Base-by-base conservation (phyloP, 2,888 invertebrate genomes). In the Xylocampa areola region DNA sequence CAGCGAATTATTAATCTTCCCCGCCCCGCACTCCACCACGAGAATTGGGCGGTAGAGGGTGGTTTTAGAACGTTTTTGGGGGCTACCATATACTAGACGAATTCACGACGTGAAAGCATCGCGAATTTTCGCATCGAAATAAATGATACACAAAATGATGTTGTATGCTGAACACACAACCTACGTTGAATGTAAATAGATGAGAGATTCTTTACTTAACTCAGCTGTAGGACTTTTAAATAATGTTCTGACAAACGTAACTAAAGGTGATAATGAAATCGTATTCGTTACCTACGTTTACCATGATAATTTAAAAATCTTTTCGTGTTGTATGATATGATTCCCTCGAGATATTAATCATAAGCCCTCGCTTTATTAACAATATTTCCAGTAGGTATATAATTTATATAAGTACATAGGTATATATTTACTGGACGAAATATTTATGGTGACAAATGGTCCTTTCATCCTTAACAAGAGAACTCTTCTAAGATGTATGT, bases 1-100 rank as follows among this genome's bases (percentile, higher is more conserved):
- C 65, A 66, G 63, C 43, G 44, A 64, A 76, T 70, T 65, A 63
- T 70, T 62, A 66, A 66, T 71, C 66, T 66, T 41, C 61, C 60
- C 30, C 54, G 17, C 52, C 58, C 59, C 61, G 53, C 60, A 21
- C 61, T 43, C 5, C 19, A 25, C 10, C 30, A 44, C 33, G 29
- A 32, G 27, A 45, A 53, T 45, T 45, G 51, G 77, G 60, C 23
- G 51, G 54, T 16, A 7, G 39, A 61, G 54, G 72, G 49, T 35
- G 53, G 47, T 13, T 23, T 35, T 23, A 17, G 48, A 45, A 35
- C 25, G 27, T 55, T 60, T 51, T 55, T 21, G 43, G 45, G 68
- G 47, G 60, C 59, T 45, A 49, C 27, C 23, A 33, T 52, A 30
- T 45, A 62, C 41, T 57, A 59, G 68, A 52, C 48, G 50, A 52